Evolutionary conservation across 2,797 vertebrate species (phyloP), one percentile per base, ranked within the genome.

Genomic region (Carapus acus): DNA sequence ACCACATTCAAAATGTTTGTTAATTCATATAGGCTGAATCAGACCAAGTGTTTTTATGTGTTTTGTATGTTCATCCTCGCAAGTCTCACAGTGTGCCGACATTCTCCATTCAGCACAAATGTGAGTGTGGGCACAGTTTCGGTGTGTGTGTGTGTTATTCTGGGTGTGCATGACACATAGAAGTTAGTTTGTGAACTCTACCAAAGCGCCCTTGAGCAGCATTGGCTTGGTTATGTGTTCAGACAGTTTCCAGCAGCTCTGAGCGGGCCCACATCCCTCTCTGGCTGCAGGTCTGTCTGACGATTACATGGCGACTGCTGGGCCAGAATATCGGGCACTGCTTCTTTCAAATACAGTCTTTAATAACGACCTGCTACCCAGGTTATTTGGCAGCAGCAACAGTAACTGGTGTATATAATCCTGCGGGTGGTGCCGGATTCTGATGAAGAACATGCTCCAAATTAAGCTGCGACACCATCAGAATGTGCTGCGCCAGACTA

Each of bases 331-430:
- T 58, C 2, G 7, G 54, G 20, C 42, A 45, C 54, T 53, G 53
- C 49, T 64, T 53, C 63, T 72, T 27, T 70, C 67, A 69, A 72
- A 69, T 62, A 67, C 65, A 76, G 59, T 69, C 57, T 67, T 63
- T 44, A 63, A 69, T 23, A 43, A 43, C 23, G 21, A 41, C 45
- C 43, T 40, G 4, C 3, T 44, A 44, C 56, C 49, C 56, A 63
- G 52, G 63, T 39, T 54, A 67, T 31, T 49, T 29, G 37, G 37
- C 49, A 7, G 5, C 56, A 49, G 58, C 45, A 55, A 19, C 41
- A 23, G 60, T 39, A 42, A 43, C 46, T 41, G 38, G 43, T 57
- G 43, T 23, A 19, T 58, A 46, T 75, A 68, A 68, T 62, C 67
- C 58, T 40, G 27, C 27, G 58, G 49, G 48, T 39, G 6, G 52